A percentile compares a stretch with the other conserved stretches of the same genome.
These are phyloP conservation scores for Ameiurus melas DNA, from an alignment of 2,113 vertebrate species.

Conservation along the genomic window DNA sequence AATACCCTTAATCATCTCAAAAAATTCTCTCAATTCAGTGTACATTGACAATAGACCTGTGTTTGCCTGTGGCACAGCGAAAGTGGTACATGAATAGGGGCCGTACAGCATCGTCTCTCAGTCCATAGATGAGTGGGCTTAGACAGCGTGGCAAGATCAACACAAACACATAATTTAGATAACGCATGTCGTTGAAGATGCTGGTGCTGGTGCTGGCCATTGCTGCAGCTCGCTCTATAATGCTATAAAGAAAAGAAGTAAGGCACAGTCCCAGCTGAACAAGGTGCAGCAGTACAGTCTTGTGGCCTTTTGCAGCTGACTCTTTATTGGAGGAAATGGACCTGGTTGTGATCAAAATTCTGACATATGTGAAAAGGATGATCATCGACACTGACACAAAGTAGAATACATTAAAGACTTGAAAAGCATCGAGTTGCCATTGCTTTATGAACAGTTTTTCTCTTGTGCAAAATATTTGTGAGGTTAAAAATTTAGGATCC, in stretches of 20 bases:
- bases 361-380: conserved; percentile 43
- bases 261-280: conserved; percentile 46
- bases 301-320: conserved; percentile 31
- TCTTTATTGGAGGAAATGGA: conserved; percentile 49
- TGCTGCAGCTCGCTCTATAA: conserved; percentile 23
- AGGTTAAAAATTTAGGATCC: conserved; percentile 5
- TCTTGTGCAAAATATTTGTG: conserved; percentile 15
- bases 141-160: conserved; percentile 50
- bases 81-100: conserved; percentile 37
- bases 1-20: background rate
- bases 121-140: conserved; percentile 53
- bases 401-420: conserved; percentile 23
- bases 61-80: background rate
- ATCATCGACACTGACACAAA: conserved; percentile 30
- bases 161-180: conserved; percentile 37
- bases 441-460: conserved; percentile 20
- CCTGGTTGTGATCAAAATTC: conserved; percentile 41
- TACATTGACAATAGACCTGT: background rate
- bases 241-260: conserved; percentile 5
- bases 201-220: background rate
- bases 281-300: conserved; percentile 33
- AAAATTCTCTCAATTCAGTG: background rate
- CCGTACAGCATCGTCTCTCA: conserved; percentile 47
- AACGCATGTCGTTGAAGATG: background rate
- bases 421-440: conserved; percentile 36